A percentile compares a stretch with the other conserved stretches of the same genome.
Conservation (phyloP, 2,888 invertebrate genomes). For the Parnassius apollo region DNA sequence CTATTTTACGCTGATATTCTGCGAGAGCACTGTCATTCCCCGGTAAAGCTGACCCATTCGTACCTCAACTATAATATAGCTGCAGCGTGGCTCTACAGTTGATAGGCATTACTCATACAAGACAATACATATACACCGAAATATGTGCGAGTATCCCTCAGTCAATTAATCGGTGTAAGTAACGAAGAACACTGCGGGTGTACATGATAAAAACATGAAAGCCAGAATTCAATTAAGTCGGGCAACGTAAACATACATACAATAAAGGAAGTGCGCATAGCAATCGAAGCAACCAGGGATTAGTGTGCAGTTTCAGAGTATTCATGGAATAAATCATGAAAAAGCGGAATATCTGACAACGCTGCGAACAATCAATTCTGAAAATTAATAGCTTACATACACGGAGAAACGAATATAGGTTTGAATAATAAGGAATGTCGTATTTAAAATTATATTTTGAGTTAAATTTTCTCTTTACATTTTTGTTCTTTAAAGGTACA, state of each 20-base stretch:
- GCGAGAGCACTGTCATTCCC: too few species aligned
- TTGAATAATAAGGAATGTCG: too few species aligned
- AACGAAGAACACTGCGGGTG: slow-evolving; percentile 6
- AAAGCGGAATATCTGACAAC: slow-evolving; percentile 16
- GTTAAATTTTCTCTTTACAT: too few species aligned
- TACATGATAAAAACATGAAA: slow-evolving; percentile 25
- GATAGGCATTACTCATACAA: too few species aligned
- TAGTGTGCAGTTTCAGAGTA: slow-evolving; percentile 13
- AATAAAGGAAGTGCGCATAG: slow-evolving; percentile 10
- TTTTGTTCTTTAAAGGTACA: too few species aligned
- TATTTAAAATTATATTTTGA: too few species aligned
- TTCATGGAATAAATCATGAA: slow-evolving; percentile 21
- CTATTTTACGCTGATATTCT: too few species aligned
- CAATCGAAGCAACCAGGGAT: slow-evolving; percentile 17
- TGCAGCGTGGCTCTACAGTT: too few species aligned
- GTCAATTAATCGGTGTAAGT: slow-evolving; percentile 26
- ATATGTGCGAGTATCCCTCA: slow-evolving; percentile 4
- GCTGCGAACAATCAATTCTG: slow-evolving; percentile 18
- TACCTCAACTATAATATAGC: too few species aligned
- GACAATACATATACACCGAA: background rate
- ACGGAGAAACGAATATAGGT: background rate
- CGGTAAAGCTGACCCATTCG: too few species aligned
- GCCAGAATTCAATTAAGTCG: slow-evolving; percentile 25
- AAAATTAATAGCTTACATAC: slow-evolving; percentile 13
- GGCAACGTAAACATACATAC: slow-evolving; percentile 20